These are phyloP conservation scores for Gymnobelideus leadbeateri DNA, from an alignment of 2,113 vertebrate genomes.

Conservation along the genomic window DNA sequence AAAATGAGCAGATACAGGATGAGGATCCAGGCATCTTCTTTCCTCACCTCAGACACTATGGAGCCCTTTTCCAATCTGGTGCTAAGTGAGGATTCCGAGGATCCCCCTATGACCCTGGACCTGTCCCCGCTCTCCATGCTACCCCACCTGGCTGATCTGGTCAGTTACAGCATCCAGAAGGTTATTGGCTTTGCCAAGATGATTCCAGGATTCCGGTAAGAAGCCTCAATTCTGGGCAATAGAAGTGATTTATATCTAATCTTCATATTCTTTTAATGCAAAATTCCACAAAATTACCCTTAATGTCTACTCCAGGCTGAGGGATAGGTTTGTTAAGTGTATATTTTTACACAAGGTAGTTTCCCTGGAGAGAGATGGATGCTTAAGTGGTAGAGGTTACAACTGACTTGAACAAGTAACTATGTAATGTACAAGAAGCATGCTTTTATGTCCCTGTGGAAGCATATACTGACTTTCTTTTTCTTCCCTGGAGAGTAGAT, in stretches of 20 bases:
- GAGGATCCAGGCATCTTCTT: conserved; percentile 18
- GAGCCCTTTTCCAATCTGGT: conserved; percentile 89
- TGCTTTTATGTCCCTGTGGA: not conserved
- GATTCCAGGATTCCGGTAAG: conserved; percentile 97
- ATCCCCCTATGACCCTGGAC: conserved; percentile 75
- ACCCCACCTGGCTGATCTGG: conserved; percentile 95
- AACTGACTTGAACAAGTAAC: not conserved
- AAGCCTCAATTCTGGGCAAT: not conserved
- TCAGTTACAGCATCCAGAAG: conserved; percentile 99
- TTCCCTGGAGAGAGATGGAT: not conserved
- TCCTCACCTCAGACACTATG: conserved; percentile 81
- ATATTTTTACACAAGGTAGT: not conserved
- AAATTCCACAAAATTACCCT: not conserved
- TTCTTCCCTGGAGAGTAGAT: not conserved
- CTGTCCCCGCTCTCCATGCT: conserved; percentile 92
- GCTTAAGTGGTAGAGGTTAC: not conserved
- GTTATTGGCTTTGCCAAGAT: conserved; percentile 98
- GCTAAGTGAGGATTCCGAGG: conserved; percentile 86
- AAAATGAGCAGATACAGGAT: not conserved
- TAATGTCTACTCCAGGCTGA: not conserved
- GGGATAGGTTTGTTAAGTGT: not conserved
- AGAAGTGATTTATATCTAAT: not conserved
- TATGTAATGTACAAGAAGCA: not conserved
- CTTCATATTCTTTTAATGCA: not conserved
- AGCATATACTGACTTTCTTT: not conserved